A percentile compares a stretch with the other conserved stretches of the same genome.
These are phyloP conservation scores for Tauraco hartlaubi DNA, from an alignment of 2,797 vertebrate species.

Conservation along the genomic window DNA sequence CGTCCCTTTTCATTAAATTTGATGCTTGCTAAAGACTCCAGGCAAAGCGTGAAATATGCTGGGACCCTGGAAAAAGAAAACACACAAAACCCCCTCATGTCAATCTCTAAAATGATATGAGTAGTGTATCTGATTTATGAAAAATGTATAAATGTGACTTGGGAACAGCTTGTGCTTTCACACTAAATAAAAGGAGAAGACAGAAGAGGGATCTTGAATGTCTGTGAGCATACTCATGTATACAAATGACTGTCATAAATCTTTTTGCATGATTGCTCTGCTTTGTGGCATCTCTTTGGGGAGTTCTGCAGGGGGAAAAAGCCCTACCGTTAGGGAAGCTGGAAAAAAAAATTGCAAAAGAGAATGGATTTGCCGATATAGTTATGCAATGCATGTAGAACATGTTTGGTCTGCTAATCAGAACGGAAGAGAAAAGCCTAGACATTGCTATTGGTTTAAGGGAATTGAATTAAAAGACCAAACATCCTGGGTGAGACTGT, in stretches of 20 bases:
- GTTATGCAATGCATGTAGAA: constrained; percentile 8
- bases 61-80: neutral
- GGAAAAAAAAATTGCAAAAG: neutral
- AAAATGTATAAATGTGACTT: constrained; percentile 61
- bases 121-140: constrained; percentile 66
- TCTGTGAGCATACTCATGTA: constrained; percentile 62
- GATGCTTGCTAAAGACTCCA: neutral
- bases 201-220: constrained; percentile 56
- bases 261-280: constrained; percentile 59
- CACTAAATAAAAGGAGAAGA: constrained; percentile 76
- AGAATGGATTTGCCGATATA: constrained; percentile 27
- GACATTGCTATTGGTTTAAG: constrained; percentile 39
- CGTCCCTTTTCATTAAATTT: neutral
- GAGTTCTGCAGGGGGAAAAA: constrained; percentile 24
- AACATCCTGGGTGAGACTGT: neutral
- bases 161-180: constrained; percentile 76
- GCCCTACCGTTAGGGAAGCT: neutral
- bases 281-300: constrained; percentile 53
- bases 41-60: neutral
- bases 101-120: constrained; percentile 22
- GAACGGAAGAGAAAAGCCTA: neutral
- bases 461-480: constrained; percentile 45
- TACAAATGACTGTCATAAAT: constrained; percentile 67
- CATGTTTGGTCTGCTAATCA: constrained; percentile 42
- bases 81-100: neutral